Evolutionary conservation across 2,797 vertebrate species (phyloP), one percentile per base, ranked within the genome.

Genomic region (Macrochelys suwanniensis): DNA sequence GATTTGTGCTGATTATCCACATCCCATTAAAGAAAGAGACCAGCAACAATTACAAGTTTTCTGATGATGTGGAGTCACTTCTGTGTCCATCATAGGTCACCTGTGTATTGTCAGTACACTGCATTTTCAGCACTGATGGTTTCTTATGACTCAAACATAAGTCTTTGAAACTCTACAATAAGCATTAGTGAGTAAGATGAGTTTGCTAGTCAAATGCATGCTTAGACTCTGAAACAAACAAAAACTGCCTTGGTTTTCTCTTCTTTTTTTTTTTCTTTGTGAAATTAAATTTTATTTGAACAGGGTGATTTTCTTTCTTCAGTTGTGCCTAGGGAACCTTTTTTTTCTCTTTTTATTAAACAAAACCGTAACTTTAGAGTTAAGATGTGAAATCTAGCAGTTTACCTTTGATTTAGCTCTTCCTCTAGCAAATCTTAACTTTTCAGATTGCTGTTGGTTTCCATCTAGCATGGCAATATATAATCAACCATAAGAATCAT

Each of bases 391-490:
- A 3, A 77, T 95, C 87, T 81, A 54, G 89, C 91, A 11, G 59
- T 61, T 95, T 87, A 33, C 6, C 87, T 26, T 84, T 84, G 15
- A 15, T 50, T 95, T 79, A 54, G 80, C 51, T 80, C 33, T 84
- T 61, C 92, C 71, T 95, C 33, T 53, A 95, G 87, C 78, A 95
- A 57, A 82, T 86, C 45, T 42, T 94, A 89, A 82, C 83, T 68
- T 94, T 94, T 93, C 85, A 88, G 49, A 90, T 17, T 56, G 87
- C 74, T 93, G 76, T 7, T 15, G 82, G 49, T 76, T 90, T 94
- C 68, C 87, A 1, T 49, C 16, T 1, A 26, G 26, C n/a, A 87
- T 78, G 51, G 53, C 51, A 79, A 88, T 89, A 45, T 84, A 47
- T 54, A 6, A 42, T 57, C 10, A 92, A 31, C 78, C 37, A 68